Conservation (phyloP, 1,140 invertebrate species). For the Latrodectus geometricus region DNA sequence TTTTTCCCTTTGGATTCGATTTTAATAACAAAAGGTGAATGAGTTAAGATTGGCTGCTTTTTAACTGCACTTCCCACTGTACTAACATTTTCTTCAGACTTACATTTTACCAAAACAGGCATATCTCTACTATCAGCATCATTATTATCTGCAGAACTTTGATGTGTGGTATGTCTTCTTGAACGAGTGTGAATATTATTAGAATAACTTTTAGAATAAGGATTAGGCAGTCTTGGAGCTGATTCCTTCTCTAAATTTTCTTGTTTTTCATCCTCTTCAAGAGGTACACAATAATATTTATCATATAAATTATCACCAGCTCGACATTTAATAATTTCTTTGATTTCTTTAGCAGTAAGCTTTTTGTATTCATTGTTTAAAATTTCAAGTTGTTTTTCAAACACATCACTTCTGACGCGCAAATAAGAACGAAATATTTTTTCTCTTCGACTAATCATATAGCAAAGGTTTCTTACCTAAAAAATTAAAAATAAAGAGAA, state of each 20-base stretch:
- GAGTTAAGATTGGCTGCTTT: constrained; percentile 18
- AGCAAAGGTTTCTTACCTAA: constrained; percentile 91
- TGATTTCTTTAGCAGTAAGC: constrained; percentile 75
- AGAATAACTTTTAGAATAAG: constrained; percentile 64
- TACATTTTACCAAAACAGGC: constrained; percentile 31
- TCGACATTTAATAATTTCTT: constrained; percentile 86
- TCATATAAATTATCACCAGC: constrained; percentile 91
- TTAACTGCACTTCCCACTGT: not conserved
- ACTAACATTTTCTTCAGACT: constrained; percentile 46
- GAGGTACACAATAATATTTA: constrained; percentile 74
- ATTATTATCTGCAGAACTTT: constrained; percentile 13
- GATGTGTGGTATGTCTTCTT: constrained; percentile 40
- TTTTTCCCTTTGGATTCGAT: not conserved
- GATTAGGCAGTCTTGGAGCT: constrained; percentile 48
- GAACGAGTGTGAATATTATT: constrained; percentile 48
- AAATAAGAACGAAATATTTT: constrained; percentile 90
- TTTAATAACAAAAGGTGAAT: constrained; percentile 46
- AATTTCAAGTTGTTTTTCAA: constrained; percentile 81
- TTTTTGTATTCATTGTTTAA: constrained; percentile 65
- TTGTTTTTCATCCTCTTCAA: constrained; percentile 36
- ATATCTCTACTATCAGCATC: constrained; percentile 46
- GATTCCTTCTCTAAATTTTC: not conserved
- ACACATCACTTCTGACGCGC: constrained; percentile 89
- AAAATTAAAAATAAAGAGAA: constrained; percentile 51
- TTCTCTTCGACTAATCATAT: constrained; percentile 95